These are phyloP conservation scores for Ormyrus thymus DNA, from an alignment of 2,888 invertebrate species.

Conservation along the genomic window DNA sequence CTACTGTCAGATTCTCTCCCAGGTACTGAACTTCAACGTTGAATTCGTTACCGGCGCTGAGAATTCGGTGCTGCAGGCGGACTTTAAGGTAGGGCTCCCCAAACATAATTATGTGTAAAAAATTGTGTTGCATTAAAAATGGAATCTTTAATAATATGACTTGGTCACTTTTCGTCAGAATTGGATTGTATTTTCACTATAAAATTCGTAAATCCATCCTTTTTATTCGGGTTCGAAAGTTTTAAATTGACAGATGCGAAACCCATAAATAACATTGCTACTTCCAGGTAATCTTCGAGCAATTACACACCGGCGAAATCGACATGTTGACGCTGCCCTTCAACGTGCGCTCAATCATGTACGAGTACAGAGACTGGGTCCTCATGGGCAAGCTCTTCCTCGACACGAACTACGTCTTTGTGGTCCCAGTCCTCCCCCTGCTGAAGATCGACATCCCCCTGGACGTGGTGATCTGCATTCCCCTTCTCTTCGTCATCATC, in stretches of 20 bases:
- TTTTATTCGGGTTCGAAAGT: too few species aligned
- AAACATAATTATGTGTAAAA: too few species aligned
- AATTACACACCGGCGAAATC: not conserved
- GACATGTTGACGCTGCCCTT: slow-evolving; percentile 17
- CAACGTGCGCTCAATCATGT: slow-evolving; percentile 27
- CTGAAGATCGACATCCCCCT: not conserved
- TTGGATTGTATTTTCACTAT: too few species aligned
- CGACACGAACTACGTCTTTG: slow-evolving; percentile 20
- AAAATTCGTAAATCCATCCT: too few species aligned
- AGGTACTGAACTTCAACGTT: not conserved
- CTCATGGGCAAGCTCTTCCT: slow-evolving; percentile 17
- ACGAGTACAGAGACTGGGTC: not conserved
- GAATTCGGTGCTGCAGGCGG: not conserved
- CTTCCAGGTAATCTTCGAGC: not conserved
- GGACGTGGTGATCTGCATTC: not conserved
- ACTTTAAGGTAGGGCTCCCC: not conserved
- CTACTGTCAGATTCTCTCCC: not conserved
- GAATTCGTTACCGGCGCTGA: not conserved
- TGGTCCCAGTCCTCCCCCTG: not conserved
- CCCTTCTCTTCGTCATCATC: not conserved
- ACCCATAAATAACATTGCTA: too few species aligned
- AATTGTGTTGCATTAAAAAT: too few species aligned
- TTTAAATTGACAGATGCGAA: too few species aligned
- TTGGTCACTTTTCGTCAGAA: too few species aligned
- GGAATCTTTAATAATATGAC: too few species aligned